Evolutionary conservation across 2,113 vertebrate genomes (phyloP).

Genomic region (Sorex araneus): DNA sequence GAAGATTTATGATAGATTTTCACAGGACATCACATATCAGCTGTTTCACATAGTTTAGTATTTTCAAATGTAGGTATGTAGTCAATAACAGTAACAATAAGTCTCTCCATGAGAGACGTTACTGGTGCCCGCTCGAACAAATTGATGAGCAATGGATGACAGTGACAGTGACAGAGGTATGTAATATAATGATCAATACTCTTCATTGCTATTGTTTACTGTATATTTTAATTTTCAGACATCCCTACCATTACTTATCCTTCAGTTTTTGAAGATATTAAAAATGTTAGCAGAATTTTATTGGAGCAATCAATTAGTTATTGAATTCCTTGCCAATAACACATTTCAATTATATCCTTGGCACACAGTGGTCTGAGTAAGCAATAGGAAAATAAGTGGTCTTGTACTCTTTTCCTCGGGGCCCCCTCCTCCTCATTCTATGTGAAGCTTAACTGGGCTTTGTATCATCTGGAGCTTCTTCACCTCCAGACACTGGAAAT

Average conservation of each 20-base stretch:
- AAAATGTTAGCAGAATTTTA: background rate
- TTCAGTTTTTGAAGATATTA: background rate
- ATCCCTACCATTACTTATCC: conserved; percentile 7
- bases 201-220: background rate
- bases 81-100: too few species aligned
- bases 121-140: too few species aligned
- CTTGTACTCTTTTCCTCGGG: background rate
- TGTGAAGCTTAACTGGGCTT: too few species aligned
- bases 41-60: conserved; percentile 36
- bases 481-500: background rate
- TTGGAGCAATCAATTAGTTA: background rate
- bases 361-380: background rate
- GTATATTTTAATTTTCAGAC: background rate
- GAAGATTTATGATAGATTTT: conserved; percentile 24
- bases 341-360: background rate
- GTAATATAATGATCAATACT: conserved; percentile 19
- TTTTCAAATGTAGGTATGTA: conserved; percentile 18
- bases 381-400: background rate
- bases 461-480: background rate
- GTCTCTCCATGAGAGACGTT: too few species aligned
- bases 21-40: background rate
- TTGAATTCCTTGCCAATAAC: conserved; percentile 46
- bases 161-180: too few species aligned
- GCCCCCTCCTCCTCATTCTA: background rate
- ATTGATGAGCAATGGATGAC: too few species aligned